phyloP scores from a whole-genome alignment of 2,113 vertebrate genomes.

The Tonatia bakeri region DNA sequence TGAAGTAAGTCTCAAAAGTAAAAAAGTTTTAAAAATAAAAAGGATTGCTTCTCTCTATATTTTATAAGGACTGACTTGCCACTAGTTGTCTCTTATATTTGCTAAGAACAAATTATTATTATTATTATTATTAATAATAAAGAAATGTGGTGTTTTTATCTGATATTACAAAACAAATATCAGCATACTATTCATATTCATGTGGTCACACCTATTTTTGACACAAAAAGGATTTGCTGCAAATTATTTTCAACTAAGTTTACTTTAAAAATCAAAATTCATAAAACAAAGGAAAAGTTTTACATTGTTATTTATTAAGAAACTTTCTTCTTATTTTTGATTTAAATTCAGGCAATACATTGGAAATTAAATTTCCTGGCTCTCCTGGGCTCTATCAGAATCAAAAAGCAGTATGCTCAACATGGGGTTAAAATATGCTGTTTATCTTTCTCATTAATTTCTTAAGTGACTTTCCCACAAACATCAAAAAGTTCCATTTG shows the following conservation, averaged over 20 bases:
- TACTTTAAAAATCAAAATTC: neutral
- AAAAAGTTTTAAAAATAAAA: slow-evolving; percentile 17
- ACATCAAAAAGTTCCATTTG: slow-evolving; percentile 57
- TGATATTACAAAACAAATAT: neutral
- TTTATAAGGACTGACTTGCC: neutral
- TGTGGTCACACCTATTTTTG: neutral
- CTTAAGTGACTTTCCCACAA: slow-evolving; percentile 40
- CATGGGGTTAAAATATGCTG: slow-evolving; percentile 57
- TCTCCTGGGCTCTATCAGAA: slow-evolving; percentile 26
- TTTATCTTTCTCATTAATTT: slow-evolving; percentile 61
- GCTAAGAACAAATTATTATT: neutral
- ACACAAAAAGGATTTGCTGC: neutral
- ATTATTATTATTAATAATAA: neutral
- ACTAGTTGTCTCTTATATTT: neutral
- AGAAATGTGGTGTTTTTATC: neutral
- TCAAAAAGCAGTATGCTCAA: slow-evolving; percentile 12
- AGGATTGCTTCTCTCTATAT: neutral
- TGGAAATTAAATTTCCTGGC: slow-evolving; percentile 14
- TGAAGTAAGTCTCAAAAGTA: neutral
- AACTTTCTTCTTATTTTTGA: neutral
- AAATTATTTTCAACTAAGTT: neutral
- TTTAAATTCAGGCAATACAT: neutral
- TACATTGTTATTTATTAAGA: neutral
- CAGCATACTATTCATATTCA: neutral
- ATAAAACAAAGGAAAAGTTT: neutral